Conservation (phyloP, 2,113 vertebrate species). For the Alouatta palliata region DNA sequence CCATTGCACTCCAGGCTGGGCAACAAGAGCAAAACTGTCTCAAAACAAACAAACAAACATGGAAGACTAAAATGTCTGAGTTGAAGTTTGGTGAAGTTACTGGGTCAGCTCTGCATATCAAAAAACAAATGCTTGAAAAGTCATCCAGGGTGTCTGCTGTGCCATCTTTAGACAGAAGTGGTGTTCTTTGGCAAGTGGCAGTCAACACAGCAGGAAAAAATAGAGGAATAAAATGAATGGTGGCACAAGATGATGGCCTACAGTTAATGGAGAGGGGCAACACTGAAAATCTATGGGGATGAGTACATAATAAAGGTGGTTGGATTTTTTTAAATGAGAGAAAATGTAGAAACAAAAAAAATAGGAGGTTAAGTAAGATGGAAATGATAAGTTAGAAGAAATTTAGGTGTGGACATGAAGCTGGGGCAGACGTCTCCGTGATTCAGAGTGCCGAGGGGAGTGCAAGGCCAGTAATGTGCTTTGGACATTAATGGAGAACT, state of each 20-base stretch:
- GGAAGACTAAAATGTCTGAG: neutral
- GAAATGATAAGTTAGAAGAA: neutral
- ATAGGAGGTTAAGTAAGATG: neutral
- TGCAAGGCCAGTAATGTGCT: neutral
- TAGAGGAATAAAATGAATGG: neutral
- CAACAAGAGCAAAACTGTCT: too few relatives aligned
- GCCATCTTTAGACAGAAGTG: too few relatives aligned
- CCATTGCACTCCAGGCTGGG: too few relatives aligned
- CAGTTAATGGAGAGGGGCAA: neutral
- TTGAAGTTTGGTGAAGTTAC: fast-evolving
- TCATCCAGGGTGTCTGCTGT: too few relatives aligned
- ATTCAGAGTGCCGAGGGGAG: neutral
- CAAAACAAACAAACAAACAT: too few relatives aligned
- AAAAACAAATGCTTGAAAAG: neutral
- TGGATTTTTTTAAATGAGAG: neutral
- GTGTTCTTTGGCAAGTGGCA: neutral
- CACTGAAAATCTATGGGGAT: neutral
- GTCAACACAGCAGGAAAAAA: neutral
- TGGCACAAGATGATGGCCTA: neutral
- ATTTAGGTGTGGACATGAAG: neutral
- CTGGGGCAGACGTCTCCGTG: too few relatives aligned
- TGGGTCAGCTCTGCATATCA: neutral
- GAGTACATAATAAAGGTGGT: neutral
- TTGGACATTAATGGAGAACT: neutral
- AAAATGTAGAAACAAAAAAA: neutral